Percentiles rank a stretch among this genome's conserved stretches.
These are phyloP conservation scores for Eumacrocentrus americanus DNA, from an alignment of 2,888 invertebrate genomes.

Conservation along the genomic window DNA sequence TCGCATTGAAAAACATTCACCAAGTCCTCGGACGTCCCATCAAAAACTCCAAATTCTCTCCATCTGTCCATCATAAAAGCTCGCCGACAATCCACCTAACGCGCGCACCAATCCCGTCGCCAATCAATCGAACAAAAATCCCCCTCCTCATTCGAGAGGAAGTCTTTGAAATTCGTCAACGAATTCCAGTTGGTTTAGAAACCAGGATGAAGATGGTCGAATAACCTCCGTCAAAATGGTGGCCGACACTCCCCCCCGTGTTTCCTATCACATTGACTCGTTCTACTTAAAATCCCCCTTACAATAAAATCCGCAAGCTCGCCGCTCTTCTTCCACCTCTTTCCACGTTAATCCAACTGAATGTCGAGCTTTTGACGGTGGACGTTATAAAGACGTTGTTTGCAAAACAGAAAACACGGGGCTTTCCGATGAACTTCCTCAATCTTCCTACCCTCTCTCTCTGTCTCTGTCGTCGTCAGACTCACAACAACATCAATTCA, in stretches of 20 bases:
- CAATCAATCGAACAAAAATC: no score
- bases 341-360: no score
- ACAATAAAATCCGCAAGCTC: not conserved
- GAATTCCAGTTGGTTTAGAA: conserved; percentile 4
- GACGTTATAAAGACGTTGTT: no score
- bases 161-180: no score
- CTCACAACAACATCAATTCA: conserved; percentile 13
- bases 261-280: conserved; percentile 22
- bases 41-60: not conserved
- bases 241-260: conserved; percentile 56
- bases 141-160: no score
- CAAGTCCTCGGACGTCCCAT: not conserved
- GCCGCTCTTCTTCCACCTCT: no score
- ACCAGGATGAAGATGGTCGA: conserved; percentile 33
- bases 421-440: no score
- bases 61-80: not conserved
- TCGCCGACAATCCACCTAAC: not conserved
- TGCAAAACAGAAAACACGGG: no score
- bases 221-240: conserved; percentile 59
- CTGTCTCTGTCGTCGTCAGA: conserved; percentile 1
- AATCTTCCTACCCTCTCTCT: conserved; percentile 20
- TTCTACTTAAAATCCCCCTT: not conserved
- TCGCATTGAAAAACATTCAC: conserved; percentile 23
- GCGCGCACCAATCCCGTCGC: no score
- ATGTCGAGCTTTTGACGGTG: no score